phyloP scores from a whole-genome alignment of 1,140 invertebrate species.

The Rhyzopertha dominica region DNA sequence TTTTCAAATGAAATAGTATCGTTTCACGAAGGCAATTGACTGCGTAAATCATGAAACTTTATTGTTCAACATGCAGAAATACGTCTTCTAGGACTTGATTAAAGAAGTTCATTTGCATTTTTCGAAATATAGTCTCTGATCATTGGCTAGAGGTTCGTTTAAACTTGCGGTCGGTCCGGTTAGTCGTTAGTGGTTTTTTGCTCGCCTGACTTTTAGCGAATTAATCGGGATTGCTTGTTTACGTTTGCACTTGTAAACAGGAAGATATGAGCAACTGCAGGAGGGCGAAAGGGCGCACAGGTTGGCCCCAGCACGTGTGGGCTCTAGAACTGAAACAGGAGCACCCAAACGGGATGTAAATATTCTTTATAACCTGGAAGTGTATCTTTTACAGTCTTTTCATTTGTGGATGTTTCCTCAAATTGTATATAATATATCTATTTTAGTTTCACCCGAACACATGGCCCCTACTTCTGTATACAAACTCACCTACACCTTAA shows the following conservation, averaged over 20 bases:
- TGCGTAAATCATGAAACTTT: too few relatives aligned
- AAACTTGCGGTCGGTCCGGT: too few relatives aligned
- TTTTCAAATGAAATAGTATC: too few relatives aligned
- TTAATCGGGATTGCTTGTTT: too few relatives aligned
- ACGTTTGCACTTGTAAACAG: slow-evolving; percentile 40
- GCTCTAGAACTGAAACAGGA: slow-evolving; percentile 81
- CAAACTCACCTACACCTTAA: slow-evolving; percentile 41
- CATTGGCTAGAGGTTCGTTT: too few relatives aligned
- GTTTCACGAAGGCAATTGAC: too few relatives aligned
- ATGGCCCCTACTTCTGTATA: slow-evolving; percentile 42
- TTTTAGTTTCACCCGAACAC: slow-evolving; percentile 38
- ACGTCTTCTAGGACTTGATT: too few relatives aligned
- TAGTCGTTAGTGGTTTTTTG: too few relatives aligned
- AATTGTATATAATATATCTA: slow-evolving; percentile 44
- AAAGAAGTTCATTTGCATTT: too few relatives aligned
- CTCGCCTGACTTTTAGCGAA: too few relatives aligned
- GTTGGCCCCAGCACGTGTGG: slow-evolving; percentile 95
- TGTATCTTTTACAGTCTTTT: slow-evolving; percentile 34
- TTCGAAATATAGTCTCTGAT: too few relatives aligned
- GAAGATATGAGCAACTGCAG: slow-evolving; percentile 41
- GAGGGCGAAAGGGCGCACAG: slow-evolving; percentile 74
- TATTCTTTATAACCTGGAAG: slow-evolving; percentile 34
- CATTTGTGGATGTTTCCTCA: slow-evolving; percentile 36
- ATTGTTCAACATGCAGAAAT: too few relatives aligned
- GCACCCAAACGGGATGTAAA: slow-evolving; percentile 40